Evolutionary conservation across 1,140 invertebrate species (phyloP), one percentile per base, ranked within the genome.

Genomic region (Periplaneta americana): DNA sequence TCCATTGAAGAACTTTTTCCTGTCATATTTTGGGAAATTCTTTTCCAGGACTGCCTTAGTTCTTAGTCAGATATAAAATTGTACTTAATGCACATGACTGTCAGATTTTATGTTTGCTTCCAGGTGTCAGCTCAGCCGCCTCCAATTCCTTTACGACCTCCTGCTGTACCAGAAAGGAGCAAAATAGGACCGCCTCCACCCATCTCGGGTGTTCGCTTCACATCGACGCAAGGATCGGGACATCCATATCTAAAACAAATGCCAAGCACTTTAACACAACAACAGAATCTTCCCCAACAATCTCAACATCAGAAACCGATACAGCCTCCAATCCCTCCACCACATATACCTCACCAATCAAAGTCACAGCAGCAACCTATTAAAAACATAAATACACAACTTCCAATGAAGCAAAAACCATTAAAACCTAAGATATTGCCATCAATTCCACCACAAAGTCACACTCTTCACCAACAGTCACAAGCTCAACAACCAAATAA

Each of bases 71-170:
- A n/a, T n/a, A n/a, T n/a, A n/a, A n/a, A n/a, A n/a, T n/a, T n/a
- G n/a, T n/a, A n/a, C n/a, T n/a, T n/a, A n/a, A n/a, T n/a, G n/a
- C n/a, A n/a, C n/a, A n/a, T n/a, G n/a, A n/a, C n/a, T n/a, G n/a
- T n/a, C n/a, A n/a, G n/a, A n/a, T n/a, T n/a, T n/a, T n/a, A n/a
- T n/a, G n/a, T n/a, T n/a, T n/a, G n/a, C 22, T 66, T 35, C 36
- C 79, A 81, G 22, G 78, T 79, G 31, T 81, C 74, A 75, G 77
- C 48, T 35, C 77, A 77, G 76, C 89, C 89, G 28, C 88, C 90
- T 33, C 90, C 90, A 78, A 87, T 91, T 79, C 90, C 90, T 36
- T 83, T 88, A 84, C 85, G 89, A 79, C 87, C 88, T 11, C 88
- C 89, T 28, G 87, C 88, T 9, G 89, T 90, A 33, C 89, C 89